Conservation (phyloP, 2,888 invertebrate species). For the Pecten maximus region DNA sequence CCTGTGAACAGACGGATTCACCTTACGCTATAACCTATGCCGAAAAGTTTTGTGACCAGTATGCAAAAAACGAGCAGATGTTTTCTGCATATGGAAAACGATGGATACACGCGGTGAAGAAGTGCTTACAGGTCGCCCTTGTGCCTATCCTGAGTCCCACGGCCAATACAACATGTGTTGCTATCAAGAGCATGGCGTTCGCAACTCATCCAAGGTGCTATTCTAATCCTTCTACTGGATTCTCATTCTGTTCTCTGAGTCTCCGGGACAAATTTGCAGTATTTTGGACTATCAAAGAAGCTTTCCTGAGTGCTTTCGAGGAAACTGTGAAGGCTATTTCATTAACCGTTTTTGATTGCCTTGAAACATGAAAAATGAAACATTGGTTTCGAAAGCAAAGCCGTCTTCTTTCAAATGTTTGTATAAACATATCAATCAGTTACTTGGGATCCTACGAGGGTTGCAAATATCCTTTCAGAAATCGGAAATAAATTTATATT, state of each 20-base stretch:
- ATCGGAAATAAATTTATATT: too few species aligned
- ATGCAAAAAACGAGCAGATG: constrained; percentile 27
- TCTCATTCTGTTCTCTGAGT: constrained; percentile 31
- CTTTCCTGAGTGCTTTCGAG: neutral
- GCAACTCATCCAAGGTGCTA: constrained; percentile 41
- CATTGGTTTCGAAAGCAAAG: too few species aligned
- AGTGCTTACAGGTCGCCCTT: constrained; percentile 47
- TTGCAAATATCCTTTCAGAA: too few species aligned
- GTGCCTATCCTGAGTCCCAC: constrained; percentile 19
- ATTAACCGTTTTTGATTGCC: neutral
- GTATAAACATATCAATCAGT: too few species aligned
- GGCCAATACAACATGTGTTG: constrained; percentile 6
- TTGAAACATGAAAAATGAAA: too few species aligned
- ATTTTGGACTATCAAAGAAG: constrained; percentile 48
- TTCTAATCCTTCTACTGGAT: neutral
- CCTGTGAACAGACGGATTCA: constrained; percentile 37
- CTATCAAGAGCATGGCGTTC: constrained; percentile 41
- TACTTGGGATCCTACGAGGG: too few species aligned
- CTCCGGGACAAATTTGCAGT: neutral
- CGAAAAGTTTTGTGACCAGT: constrained; percentile 45
- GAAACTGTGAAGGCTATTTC: neutral
- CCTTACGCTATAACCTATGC: constrained; percentile 51
- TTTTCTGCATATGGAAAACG: constrained; percentile 41
- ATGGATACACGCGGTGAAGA: constrained; percentile 48
- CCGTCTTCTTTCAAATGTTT: too few species aligned